A percentile compares a stretch with the other conserved stretches of the same genome.
Conservation (phyloP, 2,888 invertebrate species). For the Eupsilia transversa region DNA sequence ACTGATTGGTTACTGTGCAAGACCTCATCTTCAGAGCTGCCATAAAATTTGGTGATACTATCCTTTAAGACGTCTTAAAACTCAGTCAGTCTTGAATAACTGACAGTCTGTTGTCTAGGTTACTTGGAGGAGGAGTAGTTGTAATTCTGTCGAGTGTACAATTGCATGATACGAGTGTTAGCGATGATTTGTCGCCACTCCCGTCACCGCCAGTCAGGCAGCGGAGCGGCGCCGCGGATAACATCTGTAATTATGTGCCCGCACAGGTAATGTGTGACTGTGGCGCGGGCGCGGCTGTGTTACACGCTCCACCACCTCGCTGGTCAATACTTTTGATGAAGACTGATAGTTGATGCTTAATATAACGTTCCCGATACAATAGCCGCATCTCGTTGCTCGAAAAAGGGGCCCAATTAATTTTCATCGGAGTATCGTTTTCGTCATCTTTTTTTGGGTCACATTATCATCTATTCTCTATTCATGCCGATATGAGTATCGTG, state of each 20-base stretch:
- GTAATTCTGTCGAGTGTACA: conserved; percentile 7
- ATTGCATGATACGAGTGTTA: neutral
- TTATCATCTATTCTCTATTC: no score
- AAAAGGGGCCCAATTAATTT: no score
- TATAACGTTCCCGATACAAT: no score
- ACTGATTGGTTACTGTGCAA: neutral
- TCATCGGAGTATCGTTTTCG: no score
- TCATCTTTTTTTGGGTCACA: no score
- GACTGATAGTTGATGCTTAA: no score
- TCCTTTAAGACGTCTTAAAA: neutral
- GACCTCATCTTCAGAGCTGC: neutral
- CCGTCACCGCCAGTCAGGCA: conserved; percentile 12
- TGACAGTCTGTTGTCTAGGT: neutral
- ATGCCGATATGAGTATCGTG: no score
- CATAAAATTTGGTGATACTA: neutral
- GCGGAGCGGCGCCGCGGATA: conserved; percentile 33
- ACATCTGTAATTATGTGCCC: conserved; percentile 41
- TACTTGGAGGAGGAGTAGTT: neutral
- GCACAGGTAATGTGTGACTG: conserved; percentile 18
- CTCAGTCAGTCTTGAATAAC: no score
- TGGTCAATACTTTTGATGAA: conserved; percentile 4
- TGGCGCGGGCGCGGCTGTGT: conserved; percentile 32
- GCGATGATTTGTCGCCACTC: conserved; percentile 43
- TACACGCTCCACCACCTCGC: conserved; percentile 57
- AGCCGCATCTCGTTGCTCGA: no score